A percentile compares a stretch with the other conserved stretches of the same genome.
Evolutionary conservation across 1,140 invertebrate genomes (phyloP).

Genomic region (Polyergus mexicanus): DNA sequence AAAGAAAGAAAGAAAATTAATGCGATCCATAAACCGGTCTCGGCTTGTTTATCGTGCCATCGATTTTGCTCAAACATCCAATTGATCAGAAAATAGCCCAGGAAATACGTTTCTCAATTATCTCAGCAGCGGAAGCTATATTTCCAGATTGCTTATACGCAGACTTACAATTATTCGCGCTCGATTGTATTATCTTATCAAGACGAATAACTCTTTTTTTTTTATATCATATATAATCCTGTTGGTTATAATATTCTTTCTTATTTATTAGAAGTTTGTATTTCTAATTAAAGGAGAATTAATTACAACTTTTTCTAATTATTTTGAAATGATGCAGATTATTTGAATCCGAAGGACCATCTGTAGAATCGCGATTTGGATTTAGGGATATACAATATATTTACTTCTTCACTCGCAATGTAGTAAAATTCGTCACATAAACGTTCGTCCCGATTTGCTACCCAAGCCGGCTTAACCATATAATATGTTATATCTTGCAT

Average conservation of each 20-base stretch:
- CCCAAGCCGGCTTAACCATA: constrained; percentile 13
- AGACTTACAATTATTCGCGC: constrained; percentile 1
- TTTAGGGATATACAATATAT: neutral
- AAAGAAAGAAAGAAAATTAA: constrained; percentile 43
- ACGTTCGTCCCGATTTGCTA: constrained; percentile 9
- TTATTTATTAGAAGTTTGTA: neutral
- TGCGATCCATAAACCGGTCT: constrained; percentile 33
- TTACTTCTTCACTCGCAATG: too few species aligned
- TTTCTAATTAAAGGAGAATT: neutral
- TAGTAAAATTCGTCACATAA: neutral
- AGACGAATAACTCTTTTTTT: constrained; percentile 18
- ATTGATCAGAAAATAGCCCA: constrained; percentile 43
- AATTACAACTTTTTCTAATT: neutral
- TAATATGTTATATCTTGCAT: constrained; percentile 28
- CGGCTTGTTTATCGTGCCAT: constrained; percentile 50
- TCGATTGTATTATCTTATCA: neutral
- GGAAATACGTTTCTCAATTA: constrained; percentile 51
- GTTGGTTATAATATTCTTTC: neutral
- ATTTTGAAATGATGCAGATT: neutral
- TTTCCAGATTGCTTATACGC: constrained; percentile 38
- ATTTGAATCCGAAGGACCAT: neutral
- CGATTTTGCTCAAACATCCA: constrained; percentile 29
- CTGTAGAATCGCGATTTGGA: neutral
- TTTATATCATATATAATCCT: neutral
- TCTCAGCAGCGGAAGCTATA: constrained; percentile 31